Percentiles rank a stretch among this genome's conserved stretches.
These are phyloP conservation scores for Conus canariensis DNA, from an alignment of 2,888 invertebrate genomes.

Conservation along the genomic window DNA sequence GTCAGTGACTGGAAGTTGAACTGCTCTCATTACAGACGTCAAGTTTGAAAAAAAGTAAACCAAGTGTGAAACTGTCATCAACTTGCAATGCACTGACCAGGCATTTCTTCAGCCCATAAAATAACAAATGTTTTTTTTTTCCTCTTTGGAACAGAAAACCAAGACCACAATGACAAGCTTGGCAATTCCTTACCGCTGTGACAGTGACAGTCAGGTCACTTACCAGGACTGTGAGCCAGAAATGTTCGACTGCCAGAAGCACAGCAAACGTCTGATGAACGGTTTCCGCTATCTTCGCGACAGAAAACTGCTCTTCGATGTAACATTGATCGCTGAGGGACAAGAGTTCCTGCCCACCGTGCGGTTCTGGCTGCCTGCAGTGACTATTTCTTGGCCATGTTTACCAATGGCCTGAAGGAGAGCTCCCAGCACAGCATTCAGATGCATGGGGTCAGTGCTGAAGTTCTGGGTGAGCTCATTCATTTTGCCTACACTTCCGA, in stretches of 20 bases:
- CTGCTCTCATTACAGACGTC: no score
- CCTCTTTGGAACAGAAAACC: neutral
- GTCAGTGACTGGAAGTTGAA: no score
- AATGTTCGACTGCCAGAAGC: neutral
- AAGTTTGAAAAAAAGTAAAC: no score
- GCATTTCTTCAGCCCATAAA: no score
- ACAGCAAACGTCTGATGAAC: constrained; percentile 59
- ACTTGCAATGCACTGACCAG: no score
- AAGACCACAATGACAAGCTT: neutral
- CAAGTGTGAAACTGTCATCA: no score
- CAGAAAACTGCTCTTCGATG: constrained; percentile 84
- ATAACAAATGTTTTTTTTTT: no score
- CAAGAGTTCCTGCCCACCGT: constrained; percentile 85
- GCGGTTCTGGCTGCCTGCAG: constrained; percentile 87
- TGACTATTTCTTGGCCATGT: constrained; percentile 88
- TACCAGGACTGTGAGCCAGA: neutral
- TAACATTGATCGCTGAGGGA: constrained; percentile 85
- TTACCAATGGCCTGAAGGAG: constrained; percentile 86
- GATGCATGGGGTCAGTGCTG: constrained; percentile 85
- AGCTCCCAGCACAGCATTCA: constrained; percentile 84
- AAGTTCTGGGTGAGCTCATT: constrained; percentile 84
- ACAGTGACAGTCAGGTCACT: no score
- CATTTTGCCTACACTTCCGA: constrained; percentile 86
- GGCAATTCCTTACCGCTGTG: neutral
- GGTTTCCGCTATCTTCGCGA: constrained; percentile 84